phyloP scores from a whole-genome alignment of 1,140 invertebrate genomes.

The Eumeta japonica region DNA sequence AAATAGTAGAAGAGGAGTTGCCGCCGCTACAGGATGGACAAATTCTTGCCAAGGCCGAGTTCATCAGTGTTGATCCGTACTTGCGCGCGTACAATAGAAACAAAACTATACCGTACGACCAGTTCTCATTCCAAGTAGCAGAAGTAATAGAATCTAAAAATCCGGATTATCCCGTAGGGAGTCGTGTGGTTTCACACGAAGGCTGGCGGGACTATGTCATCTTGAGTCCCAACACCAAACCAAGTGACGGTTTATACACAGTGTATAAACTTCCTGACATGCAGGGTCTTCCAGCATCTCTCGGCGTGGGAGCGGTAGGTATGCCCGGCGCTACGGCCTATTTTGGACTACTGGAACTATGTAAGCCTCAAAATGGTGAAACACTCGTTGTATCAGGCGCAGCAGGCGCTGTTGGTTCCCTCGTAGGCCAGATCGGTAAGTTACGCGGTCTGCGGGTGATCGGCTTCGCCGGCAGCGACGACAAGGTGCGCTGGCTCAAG shows the following conservation, averaged over 20 bases:
- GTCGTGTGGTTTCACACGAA: slow-evolving; percentile 52
- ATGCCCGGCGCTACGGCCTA: slow-evolving; percentile 65
- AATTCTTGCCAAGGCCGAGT: slow-evolving; percentile 51
- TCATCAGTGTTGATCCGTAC: slow-evolving; percentile 59
- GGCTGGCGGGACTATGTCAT: slow-evolving; percentile 61
- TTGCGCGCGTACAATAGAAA: slow-evolving; percentile 29
- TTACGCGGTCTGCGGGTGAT: slow-evolving; percentile 69
- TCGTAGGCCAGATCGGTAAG: slow-evolving; percentile 75
- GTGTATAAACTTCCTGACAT: slow-evolving; percentile 31
- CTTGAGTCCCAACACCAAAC: slow-evolving; percentile 11
- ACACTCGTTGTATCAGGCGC: slow-evolving; percentile 67
- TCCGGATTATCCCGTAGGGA: slow-evolving; percentile 56
- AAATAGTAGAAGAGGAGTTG: slow-evolving; percentile 45
- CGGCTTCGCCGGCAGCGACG: slow-evolving; percentile 69
- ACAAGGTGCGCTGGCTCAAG: slow-evolving; percentile 69
- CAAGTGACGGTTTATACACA: slow-evolving; percentile 1
- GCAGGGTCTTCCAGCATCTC: slow-evolving; percentile 24
- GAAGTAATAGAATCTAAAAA: slow-evolving; percentile 26
- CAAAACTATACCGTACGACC: slow-evolving; percentile 28
- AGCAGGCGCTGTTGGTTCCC: slow-evolving; percentile 68
- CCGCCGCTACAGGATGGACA: slow-evolving; percentile 38
- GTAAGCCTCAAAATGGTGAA: slow-evolving; percentile 68
- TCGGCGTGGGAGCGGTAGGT: slow-evolving; percentile 30
- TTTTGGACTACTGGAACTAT: slow-evolving; percentile 70
- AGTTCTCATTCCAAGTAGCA: slow-evolving; percentile 45